phyloP scores from a whole-genome alignment of 2,113 vertebrate species.

The Aplodontia rufa region DNA sequence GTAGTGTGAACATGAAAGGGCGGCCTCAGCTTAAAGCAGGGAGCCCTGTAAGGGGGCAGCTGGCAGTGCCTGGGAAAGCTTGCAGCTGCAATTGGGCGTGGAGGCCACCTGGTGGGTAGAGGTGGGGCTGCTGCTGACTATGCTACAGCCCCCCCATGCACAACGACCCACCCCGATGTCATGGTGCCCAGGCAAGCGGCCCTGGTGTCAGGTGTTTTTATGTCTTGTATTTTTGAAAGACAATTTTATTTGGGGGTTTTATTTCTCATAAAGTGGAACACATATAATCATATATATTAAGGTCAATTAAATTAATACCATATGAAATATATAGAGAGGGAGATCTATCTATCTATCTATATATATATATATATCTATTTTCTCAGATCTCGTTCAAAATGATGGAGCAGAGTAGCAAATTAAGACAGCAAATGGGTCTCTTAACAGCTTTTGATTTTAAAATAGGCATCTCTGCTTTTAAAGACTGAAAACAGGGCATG shows the following conservation, averaged over 20 bases:
- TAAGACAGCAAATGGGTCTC: neutral
- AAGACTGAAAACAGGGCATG: neutral
- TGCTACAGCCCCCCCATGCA: neutral
- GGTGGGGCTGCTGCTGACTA: neutral
- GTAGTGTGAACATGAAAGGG: neutral
- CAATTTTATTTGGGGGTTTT: neutral
- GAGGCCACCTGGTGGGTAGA: neutral
- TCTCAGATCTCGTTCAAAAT: neutral
- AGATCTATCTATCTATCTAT: neutral
- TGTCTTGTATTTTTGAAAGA: neutral
- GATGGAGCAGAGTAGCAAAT: neutral
- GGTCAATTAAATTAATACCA: neutral
- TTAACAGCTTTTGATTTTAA: neutral
- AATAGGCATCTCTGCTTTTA: neutral
- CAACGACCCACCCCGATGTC: neutral
- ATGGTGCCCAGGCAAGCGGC: neutral
- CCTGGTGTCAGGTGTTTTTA: neutral
- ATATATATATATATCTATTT: neutral
- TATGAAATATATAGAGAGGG: neutral
- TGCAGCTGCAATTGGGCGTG: neutral
- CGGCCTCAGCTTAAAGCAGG: neutral
- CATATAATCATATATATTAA: neutral
- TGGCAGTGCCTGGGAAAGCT: neutral
- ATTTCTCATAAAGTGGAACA: neutral
- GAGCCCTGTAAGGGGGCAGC: accelerated